Evolutionary conservation across 2,888 invertebrate species (phyloP).

Genomic region (Erebia ligea): DNA sequence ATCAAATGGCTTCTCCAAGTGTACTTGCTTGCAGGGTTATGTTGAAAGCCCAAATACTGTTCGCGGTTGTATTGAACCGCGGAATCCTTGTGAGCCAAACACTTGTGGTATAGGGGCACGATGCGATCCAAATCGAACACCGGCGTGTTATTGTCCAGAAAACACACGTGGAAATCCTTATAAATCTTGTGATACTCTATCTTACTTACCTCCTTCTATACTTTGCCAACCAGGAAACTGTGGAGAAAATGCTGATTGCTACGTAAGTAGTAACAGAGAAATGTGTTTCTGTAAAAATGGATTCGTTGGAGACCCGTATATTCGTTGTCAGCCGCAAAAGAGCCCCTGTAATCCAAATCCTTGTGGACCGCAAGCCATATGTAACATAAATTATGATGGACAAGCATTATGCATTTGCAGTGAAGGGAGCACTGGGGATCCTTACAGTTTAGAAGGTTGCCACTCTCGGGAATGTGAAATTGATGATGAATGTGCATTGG

Average conservation of each 20-base stretch:
- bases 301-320: slow-evolving; percentile 90
- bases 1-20: slow-evolving; percentile 92
- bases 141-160: slow-evolving; percentile 94
- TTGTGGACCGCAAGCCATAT: slow-evolving; percentile 91
- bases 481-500: slow-evolving; percentile 89
- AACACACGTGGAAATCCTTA: slow-evolving; percentile 93
- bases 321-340: slow-evolving; percentile 88
- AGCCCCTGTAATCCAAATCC: slow-evolving; percentile 90
- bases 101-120: slow-evolving; percentile 90
- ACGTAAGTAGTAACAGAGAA: slow-evolving; percentile 91
- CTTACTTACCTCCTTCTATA: slow-evolving; percentile 79
- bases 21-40: slow-evolving; percentile 92
- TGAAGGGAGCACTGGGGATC: slow-evolving; percentile 90
- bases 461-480: slow-evolving; percentile 91
- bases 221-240: slow-evolving; percentile 93
- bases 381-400: slow-evolving; percentile 86
- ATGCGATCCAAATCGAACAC: slow-evolving; percentile 90
- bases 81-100: slow-evolving; percentile 92
- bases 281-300: slow-evolving; percentile 92
- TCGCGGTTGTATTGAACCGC: slow-evolving; percentile 90
- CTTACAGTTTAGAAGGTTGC: slow-evolving; percentile 88
- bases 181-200: slow-evolving; percentile 86
- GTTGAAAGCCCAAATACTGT: slow-evolving; percentile 95
- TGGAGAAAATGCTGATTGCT: slow-evolving; percentile 92
- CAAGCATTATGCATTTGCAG: slow-evolving; percentile 89